phyloP scores from a whole-genome alignment of 2,113 vertebrate species.

The Cygnus atratus region DNA sequence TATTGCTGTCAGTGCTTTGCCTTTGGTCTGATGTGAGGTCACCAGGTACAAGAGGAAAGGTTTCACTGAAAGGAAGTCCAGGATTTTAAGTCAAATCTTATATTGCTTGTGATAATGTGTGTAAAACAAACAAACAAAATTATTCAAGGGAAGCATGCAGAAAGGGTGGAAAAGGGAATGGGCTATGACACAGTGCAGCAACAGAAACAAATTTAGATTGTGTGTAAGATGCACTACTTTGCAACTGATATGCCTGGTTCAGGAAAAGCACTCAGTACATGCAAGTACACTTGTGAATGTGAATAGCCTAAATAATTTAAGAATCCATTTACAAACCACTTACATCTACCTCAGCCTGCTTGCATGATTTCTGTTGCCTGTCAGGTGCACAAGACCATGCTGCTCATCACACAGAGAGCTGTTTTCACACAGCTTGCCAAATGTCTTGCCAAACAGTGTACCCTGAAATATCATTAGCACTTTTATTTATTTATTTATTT shows the following conservation, averaged over 20 bases:
- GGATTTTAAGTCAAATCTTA: not conserved
- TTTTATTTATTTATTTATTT: not conserved
- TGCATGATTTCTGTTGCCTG: not conserved
- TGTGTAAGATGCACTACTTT: not conserved
- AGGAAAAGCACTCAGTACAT: not conserved
- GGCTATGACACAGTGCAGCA: not conserved
- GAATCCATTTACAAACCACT: not conserved
- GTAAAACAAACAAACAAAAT: not conserved
- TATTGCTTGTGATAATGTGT: not conserved
- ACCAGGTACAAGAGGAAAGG: not conserved
- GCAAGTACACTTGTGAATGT: not conserved
- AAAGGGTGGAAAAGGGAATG: not conserved
- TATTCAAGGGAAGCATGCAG: not conserved
- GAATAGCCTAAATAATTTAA: not conserved
- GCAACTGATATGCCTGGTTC: not conserved
- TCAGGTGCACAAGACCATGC: not conserved
- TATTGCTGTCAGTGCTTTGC: not conserved
- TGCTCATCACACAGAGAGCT: not conserved
- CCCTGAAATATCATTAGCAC: accelerated
- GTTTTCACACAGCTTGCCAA: not conserved
- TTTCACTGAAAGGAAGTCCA: not conserved
- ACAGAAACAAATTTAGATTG: not conserved
- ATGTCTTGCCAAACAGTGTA: not conserved
- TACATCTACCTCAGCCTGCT: not conserved
- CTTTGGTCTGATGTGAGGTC: not conserved